Base-by-base conservation (phyloP, 2,797 vertebrate species). In the Phylloscopus collybita region DNA sequence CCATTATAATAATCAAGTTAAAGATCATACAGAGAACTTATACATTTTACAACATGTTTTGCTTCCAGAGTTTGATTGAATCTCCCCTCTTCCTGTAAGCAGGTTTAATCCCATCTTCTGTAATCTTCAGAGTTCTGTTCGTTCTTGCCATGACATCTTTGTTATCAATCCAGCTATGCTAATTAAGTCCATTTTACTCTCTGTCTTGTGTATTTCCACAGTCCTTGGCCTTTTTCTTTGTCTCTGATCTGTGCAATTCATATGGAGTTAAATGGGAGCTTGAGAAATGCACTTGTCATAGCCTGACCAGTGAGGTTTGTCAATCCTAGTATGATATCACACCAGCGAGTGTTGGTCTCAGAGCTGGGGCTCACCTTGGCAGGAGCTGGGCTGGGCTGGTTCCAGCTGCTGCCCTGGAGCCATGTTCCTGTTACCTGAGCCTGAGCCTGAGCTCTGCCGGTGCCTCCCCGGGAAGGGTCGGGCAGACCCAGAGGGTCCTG, bases 381-480 rank as follows among this genome's bases (percentile, higher is more conserved):
- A 5, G 3, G 11, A 80, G 23, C 19, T 66, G 40, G 26, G 14
- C 79, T 74, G 13, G 47, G 61, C 20, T 40, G 26, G 4, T 47
- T 67, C 32, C 40, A n/a, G 5, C 8, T 5, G 11, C 40, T 56
- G 21, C 30, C 21, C 21, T 5, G 4, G 16, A 22, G 9, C 14
- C 38, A 30, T 1, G 2, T 14, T 25, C 29, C 65, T 34, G 10
- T 20, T 32, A 8, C 16, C 16, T 40, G 40, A 40, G 40, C 17
- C 75, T 47, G 32, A n/a, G 57, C 20, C 15, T 51, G 66, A 42
- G 44, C 47, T 53, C 21, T 49, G 22, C 19, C 5, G 3, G 27
- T 13, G 27, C 11, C 14, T 40, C 22, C 3, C 0, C 1, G 2
- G 32, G 17, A 45, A 73, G 32, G 36, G 4, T 23, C 44, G 1